Evolutionary conservation across 2,888 invertebrate species (phyloP).

Genomic region (Ditylenchus weischeri): DNA sequence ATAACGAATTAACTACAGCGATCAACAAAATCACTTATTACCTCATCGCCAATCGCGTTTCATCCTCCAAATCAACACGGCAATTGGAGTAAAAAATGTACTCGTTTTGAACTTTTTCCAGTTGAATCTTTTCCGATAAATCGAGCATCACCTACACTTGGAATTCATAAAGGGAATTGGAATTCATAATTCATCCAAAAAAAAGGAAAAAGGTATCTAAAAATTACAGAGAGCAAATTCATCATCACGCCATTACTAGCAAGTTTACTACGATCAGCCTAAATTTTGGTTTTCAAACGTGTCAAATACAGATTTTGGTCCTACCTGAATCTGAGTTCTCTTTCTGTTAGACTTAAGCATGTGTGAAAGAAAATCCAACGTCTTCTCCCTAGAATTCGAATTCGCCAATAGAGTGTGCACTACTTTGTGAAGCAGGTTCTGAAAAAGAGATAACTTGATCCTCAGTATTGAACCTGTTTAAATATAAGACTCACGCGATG

Average conservation of each 20-base stretch:
- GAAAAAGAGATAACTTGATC: conserved; percentile 37
- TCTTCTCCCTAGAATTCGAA: conserved; percentile 74
- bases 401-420: conserved; percentile 80
- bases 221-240: conserved; percentile 72
- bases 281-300: conserved; percentile 21
- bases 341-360: conserved; percentile 68
- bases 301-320: background rate
- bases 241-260: conserved; percentile 93
- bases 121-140: conserved; percentile 77
- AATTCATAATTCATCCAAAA: too few species aligned
- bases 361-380: conserved; percentile 76
- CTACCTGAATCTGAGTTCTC: conserved; percentile 76
- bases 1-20: too few species aligned
- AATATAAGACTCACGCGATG: background rate
- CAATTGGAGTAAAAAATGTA: conserved; percentile 78
- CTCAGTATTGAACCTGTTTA: too few species aligned
- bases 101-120: conserved; percentile 69
- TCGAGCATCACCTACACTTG: conserved; percentile 72
- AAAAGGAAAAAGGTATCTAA: too few species aligned
- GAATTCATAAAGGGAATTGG: too few species aligned
- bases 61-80: conserved; percentile 60
- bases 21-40: too few species aligned
- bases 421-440: conserved; percentile 74
- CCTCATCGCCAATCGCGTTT: conserved; percentile 65
- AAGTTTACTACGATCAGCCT: conserved; percentile 77